Evolutionary conservation across 1,140 invertebrate species (phyloP).

Genomic region (Pseudoatta argentina): DNA sequence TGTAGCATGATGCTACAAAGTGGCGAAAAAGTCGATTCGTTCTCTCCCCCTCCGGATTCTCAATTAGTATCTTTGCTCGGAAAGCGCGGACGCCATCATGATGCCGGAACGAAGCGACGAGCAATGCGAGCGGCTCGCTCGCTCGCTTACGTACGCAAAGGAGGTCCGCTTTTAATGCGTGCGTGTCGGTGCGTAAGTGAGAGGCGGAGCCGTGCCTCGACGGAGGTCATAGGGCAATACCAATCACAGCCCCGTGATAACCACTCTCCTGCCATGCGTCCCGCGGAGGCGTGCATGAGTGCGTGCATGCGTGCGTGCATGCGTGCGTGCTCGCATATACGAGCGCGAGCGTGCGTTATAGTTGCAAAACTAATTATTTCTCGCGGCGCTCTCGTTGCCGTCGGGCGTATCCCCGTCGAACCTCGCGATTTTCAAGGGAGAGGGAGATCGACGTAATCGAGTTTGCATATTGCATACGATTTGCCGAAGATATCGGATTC

Average conservation of each 20-base stretch:
- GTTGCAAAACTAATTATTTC: slow-evolving; percentile 63
- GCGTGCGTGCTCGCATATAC: background rate
- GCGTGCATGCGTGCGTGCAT: background rate
- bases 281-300: slow-evolving; percentile 41
- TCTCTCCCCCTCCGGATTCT: background rate
- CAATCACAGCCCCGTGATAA: slow-evolving; percentile 81
- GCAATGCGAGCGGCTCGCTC: slow-evolving; percentile 1
- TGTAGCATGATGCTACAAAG: background rate
- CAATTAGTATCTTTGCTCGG: slow-evolving; percentile 39
- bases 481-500: slow-evolving; percentile 10
- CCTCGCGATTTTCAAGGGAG: slow-evolving; percentile 26
- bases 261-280: slow-evolving; percentile 70
- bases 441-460: slow-evolving; percentile 9
- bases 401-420: slow-evolving; percentile 36
- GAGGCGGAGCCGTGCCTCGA: slow-evolving; percentile 78
- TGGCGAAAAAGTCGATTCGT: slow-evolving; percentile 23
- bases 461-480: slow-evolving; percentile 38
- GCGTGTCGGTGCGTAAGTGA: slow-evolving; percentile 77
- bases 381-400: slow-evolving; percentile 32
- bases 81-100: slow-evolving; percentile 26
- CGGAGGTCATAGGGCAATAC: slow-evolving; percentile 81
- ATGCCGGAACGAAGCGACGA: background rate
- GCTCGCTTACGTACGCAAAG: slow-evolving; percentile 44
- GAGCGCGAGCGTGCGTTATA: slow-evolving; percentile 32
- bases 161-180: slow-evolving; percentile 63